Evolutionary conservation across 2,113 vertebrate species (phyloP).

Genomic region (Pterophyllum scalare): DNA sequence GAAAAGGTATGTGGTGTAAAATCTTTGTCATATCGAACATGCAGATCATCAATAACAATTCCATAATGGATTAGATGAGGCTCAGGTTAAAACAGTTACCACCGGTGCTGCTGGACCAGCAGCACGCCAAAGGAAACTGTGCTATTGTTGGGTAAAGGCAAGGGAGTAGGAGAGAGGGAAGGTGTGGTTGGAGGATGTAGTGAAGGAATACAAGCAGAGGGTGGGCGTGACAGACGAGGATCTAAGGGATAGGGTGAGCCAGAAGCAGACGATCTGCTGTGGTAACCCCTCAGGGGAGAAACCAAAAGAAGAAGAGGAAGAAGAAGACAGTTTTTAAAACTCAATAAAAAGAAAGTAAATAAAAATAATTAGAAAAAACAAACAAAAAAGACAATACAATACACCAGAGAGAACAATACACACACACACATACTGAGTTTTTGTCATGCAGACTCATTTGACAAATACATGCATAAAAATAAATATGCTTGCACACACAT

Average conservation of each 20-base stretch:
- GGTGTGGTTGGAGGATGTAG: neutral
- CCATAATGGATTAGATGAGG: neutral
- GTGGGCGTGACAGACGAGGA: neutral
- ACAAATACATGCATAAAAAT: conserved; percentile 16
- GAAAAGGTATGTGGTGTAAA: rapidly evolving
- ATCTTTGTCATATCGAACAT: neutral
- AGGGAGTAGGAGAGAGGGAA: neutral
- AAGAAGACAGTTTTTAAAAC: neutral
- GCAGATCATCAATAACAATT: neutral
- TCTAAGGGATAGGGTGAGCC: neutral
- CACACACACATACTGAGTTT: neutral
- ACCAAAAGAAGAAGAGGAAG: rapidly evolving
- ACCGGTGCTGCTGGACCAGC: too few species aligned
- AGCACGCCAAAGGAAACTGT: too few species aligned
- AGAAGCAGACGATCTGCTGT: neutral
- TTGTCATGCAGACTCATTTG: conserved; percentile 13
- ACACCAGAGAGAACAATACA: neutral
- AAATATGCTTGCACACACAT: conserved; percentile 4
- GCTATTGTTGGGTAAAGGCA: too few species aligned
- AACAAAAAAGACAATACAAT: too few species aligned
- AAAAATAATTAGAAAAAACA: too few species aligned
- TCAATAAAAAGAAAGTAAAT: too few species aligned
- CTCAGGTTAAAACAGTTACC: neutral
- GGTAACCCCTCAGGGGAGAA: rapidly evolving
- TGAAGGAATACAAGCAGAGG: neutral